These are phyloP conservation scores for Pandemis cinnamomeana DNA, from an alignment of 2,888 invertebrate genomes.

Conservation along the genomic window DNA sequence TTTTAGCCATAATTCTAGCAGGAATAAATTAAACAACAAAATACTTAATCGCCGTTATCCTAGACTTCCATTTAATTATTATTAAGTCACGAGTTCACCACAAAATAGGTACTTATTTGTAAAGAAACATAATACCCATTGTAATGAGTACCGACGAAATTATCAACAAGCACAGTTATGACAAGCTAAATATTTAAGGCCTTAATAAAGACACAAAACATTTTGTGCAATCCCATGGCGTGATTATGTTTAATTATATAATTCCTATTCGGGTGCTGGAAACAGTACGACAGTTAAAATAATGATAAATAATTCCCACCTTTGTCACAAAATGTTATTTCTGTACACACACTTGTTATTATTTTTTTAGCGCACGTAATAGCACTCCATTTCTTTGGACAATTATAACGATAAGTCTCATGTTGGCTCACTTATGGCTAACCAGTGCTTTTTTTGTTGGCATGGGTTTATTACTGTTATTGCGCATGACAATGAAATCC, in stretches of 20 bases:
- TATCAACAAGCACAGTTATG: background rate
- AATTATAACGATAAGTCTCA: constrained; percentile 53
- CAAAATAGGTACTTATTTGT: no score
- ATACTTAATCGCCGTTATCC: no score
- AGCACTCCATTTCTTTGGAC: constrained; percentile 65
- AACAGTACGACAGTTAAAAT: constrained; percentile 44
- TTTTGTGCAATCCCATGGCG: constrained; percentile 24
- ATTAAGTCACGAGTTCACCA: no score
- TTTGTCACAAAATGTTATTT: constrained; percentile 55
- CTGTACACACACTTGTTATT: constrained; percentile 58
- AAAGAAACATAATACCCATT: background rate
- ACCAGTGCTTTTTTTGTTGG: background rate
- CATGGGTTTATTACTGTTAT: background rate
- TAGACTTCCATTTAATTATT: no score
- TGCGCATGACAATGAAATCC: no score
- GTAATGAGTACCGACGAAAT: background rate
- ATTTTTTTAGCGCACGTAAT: constrained; percentile 61
- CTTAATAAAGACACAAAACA: constrained; percentile 12
- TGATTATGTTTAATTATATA: constrained; percentile 39
- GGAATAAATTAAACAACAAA: no score
- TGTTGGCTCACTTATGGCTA: background rate
- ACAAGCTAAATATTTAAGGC: constrained; percentile 3
- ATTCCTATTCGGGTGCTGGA: constrained; percentile 39
- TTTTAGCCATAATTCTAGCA: no score
- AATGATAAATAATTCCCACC: constrained; percentile 56